Evolutionary conservation across 2,888 invertebrate species (phyloP), one percentile per base, ranked within the genome.

Genomic region (Agriopis leucophaearia): DNA sequence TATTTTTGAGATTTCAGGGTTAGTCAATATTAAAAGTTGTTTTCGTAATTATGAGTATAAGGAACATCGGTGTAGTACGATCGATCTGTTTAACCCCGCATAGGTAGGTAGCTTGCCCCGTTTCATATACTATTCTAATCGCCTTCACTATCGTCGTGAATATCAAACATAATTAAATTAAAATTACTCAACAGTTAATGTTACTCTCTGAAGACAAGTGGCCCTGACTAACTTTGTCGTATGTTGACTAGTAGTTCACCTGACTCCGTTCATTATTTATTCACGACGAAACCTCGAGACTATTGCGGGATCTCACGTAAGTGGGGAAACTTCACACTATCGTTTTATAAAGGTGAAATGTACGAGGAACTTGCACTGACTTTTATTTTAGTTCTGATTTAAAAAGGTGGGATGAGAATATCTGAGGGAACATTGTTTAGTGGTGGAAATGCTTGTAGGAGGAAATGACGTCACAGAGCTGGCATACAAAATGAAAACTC

Each of bases 211-310:
- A 69, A 73, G 69, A 71, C 70, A 69, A 70, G 72, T 65, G 70
- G 69, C 69, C 47, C 48, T 10, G 56, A 55, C 64, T 62, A 75
- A 75, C 74, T 75, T 73, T 67, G 73, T 71, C 73, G 67, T 73
- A 35, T 71, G 76, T 77, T 71, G 78, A 78, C 78, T 73, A 56
- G 55, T 61, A 72, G 74, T 66, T 78, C 73, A 79, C 78, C 75
- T 74, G 74, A 73, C 74, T 76, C 70, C 74, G 65, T 79, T 81
- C 79, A 82, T 87, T 84, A 87, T 81, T 86, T 88, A 88, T 88
- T 88, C 85, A 87, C 76, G 64, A 74, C 81, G 81, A 82, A 86
- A 85, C 82, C 83, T 78, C 81, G 78, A 81, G 79, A 78, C 72
- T 78, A 81, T 79, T 81, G 84, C 77, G 81, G 82, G 76, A 78